phyloP scores from a whole-genome alignment of 2,113 vertebrate genomes.

The Pedionomus torquatus region DNA sequence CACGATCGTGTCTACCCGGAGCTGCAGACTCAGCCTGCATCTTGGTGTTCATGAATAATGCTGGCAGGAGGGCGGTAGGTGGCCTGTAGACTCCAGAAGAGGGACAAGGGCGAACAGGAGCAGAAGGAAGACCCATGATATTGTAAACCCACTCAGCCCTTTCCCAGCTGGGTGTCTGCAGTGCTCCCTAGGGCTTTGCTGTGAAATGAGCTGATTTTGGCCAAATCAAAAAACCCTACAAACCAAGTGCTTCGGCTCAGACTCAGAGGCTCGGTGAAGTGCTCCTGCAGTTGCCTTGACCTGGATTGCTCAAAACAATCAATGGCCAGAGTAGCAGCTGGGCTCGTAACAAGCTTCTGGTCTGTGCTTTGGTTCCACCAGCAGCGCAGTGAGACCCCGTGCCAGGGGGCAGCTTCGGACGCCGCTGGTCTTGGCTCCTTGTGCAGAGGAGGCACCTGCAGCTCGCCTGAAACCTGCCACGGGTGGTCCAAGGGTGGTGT shows the following conservation, averaged over 20 bases:
- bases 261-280: neutral
- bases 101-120: neutral
- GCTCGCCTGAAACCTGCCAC: neutral
- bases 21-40: neutral
- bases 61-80: neutral
- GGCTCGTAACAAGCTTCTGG: neutral
- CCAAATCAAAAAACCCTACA: neutral
- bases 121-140: neutral
- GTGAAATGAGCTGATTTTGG: neutral
- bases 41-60: neutral
- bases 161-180: neutral
- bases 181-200: neutral
- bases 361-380: neutral
- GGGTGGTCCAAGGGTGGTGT: accelerated
- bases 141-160: neutral
- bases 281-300: neutral
- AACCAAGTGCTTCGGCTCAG: neutral
- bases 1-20: neutral
- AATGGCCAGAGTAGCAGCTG: neutral
- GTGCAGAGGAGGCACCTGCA: no score
- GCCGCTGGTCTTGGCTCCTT: neutral
- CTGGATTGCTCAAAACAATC: neutral
- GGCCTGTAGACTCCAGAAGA: neutral
- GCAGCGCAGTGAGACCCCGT: neutral
- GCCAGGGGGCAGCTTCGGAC: accelerated